Evolutionary conservation across 2,888 invertebrate species (phyloP), one percentile per base, ranked within the genome.

Genomic region (Tupiocoris notatus): DNA sequence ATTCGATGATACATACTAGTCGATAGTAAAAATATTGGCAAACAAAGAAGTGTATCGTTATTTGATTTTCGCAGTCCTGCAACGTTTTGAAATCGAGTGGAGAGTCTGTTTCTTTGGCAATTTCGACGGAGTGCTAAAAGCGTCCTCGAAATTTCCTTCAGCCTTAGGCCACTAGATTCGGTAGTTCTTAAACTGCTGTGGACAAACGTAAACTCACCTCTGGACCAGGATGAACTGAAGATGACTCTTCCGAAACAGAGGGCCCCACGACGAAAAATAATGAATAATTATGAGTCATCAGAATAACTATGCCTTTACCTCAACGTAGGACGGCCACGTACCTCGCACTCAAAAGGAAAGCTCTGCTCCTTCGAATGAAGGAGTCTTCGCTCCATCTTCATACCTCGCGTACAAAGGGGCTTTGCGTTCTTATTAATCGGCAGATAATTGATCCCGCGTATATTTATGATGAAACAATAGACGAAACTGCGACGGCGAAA

Each of bases 201-300:
- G 12, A 39, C 39, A 7, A 39, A 3, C 12, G 39, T 39, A 39
- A 39, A 39, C 39, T 39, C 39, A 39, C 39, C 39, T 39, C 39
- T 12, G 39, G 39, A 39, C 6, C 39, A 12, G 6, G 39, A 39
- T 7, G 39, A 39, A 39, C 39, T 39, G 39, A 39, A 39, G 39
- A 39, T 39, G 39, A 39, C 39, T 39, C 39, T 12, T 7, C 39
- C 39, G 39, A 39, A 39, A 39, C 39, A 12, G 39, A 39, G 39
- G 39, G 39, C 39, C n/a, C 39, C 39, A 39, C 6, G 39, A 39
- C 39, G 39, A 39, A 12, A 3, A 3, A 59, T 70, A 70, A 70
- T 70, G 70, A 70, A 59, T 18, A 23, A 18, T 70, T 58, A 63
- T 73, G 73, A 73, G 73, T 73, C 73, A 73, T 73, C 73, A 73